Percentiles rank a stretch among this genome's conserved stretches.
Conservation (phyloP, 2,797 vertebrate species). For the Pangasius mekongensis region DNA sequence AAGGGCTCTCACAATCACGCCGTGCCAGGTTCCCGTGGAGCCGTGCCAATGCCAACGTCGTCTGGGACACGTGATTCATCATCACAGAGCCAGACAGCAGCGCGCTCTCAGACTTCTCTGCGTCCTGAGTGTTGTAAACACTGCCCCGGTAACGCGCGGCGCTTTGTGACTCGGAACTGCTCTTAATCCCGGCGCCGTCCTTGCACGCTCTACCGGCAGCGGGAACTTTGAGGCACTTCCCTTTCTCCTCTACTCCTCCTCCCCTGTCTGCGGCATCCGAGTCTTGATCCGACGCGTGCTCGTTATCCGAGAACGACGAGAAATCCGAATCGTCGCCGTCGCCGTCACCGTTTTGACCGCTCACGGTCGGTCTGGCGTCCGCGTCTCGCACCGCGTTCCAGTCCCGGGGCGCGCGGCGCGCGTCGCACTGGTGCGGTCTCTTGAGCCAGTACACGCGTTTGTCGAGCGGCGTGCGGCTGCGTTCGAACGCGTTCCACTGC, state of each 20-base stretch:
- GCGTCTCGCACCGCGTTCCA: conserved; percentile 78
- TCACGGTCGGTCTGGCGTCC: conserved; percentile 64
- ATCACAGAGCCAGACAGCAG: conserved; percentile 66
- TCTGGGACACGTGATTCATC: conserved; percentile 69
- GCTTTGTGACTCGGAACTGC: conserved; percentile 73
- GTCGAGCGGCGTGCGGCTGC: conserved; percentile 90
- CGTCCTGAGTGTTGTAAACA: conserved; percentile 66
- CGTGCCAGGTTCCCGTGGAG: conserved; percentile 68
- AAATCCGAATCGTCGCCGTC: conserved; percentile 84
- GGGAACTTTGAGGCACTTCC: conserved; percentile 62
- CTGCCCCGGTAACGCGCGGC: conserved; percentile 66
- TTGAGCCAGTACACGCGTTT: conserved; percentile 99
- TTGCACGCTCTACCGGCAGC: conserved; percentile 61
- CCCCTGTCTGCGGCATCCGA: conserved; percentile 69
- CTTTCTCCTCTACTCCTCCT: conserved; percentile 16
- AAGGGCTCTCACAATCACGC: conserved; percentile 64
- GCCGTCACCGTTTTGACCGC: conserved; percentile 71
- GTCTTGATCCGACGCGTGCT: conserved; percentile 85
- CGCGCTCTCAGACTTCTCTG: conserved; percentile 67
- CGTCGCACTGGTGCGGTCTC: conserved; percentile 91
- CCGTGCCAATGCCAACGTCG: conserved; percentile 66
- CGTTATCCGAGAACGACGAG: conserved; percentile 89
- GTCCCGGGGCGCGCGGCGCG: conserved; percentile 75
- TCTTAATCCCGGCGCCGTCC: conserved; percentile 72
- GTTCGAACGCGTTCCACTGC: conserved; percentile 96